These are phyloP conservation scores for Malacosoma neustria DNA, from an alignment of 2,888 invertebrate species.

Conservation along the genomic window DNA sequence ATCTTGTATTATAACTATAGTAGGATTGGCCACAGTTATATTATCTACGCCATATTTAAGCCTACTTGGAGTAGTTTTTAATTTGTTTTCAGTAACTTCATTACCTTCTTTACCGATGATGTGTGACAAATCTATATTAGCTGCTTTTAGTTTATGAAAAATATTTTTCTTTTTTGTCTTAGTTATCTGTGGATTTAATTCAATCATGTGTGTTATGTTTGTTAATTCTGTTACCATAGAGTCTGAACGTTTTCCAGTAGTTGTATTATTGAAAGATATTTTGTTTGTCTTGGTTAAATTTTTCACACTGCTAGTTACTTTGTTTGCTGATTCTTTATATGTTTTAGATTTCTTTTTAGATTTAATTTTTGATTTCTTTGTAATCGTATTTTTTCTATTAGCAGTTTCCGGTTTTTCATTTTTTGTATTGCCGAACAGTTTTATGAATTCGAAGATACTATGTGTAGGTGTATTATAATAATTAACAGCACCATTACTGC, in stretches of 20 bases:
- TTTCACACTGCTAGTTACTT: slow-evolving; percentile 1
- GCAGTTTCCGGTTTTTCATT: slow-evolving; percentile 5
- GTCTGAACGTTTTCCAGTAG: neutral
- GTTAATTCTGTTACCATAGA: neutral
- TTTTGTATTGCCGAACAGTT: slow-evolving; percentile 19
- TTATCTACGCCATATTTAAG: slow-evolving; percentile 1
- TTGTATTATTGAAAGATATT: too few relatives aligned
- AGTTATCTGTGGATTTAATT: neutral
- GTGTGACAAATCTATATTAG: slow-evolving; percentile 4
- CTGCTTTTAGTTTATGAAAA: slow-evolving; percentile 7
- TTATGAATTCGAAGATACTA: slow-evolving; percentile 25
- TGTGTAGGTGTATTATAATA: slow-evolving; percentile 8
- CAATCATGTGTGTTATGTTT: neutral
- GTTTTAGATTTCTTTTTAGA: slow-evolving; percentile 1
- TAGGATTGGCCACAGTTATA: slow-evolving; percentile 16
- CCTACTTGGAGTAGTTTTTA: neutral
- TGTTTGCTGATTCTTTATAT: neutral
- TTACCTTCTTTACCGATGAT: neutral
- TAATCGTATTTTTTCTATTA: slow-evolving; percentile 5
- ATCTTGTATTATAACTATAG: slow-evolving; percentile 25
- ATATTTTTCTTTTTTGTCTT: slow-evolving; percentile 2
- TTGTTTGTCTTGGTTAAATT: neutral
- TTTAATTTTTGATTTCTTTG: slow-evolving; percentile 6
- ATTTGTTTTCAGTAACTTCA: neutral
- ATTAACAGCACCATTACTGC: slow-evolving; percentile 1